phyloP scores from a whole-genome alignment of 2,888 invertebrate species.

The Aricia artaxerxes region DNA sequence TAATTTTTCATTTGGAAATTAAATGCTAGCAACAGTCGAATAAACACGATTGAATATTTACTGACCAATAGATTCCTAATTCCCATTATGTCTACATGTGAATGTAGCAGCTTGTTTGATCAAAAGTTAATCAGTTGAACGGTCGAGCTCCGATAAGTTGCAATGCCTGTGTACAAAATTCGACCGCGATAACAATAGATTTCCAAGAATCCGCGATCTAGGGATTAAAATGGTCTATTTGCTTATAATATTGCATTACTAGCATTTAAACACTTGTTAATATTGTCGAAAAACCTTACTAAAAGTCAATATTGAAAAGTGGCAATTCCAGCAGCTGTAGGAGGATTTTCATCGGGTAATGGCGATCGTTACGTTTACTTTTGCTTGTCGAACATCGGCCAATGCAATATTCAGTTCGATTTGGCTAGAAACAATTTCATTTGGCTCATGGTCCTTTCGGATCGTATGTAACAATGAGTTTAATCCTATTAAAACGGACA shows the following conservation, averaged over 20 bases:
- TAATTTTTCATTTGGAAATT: constrained; percentile 1
- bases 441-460: constrained; percentile 66
- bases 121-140: constrained; percentile 16
- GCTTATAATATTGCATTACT: background rate
- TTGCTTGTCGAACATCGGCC: constrained; percentile 41
- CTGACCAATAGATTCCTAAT: constrained; percentile 4
- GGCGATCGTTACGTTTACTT: constrained; percentile 36
- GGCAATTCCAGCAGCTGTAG: constrained; percentile 19
- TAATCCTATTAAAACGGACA: constrained; percentile 78
- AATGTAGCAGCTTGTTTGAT: constrained; percentile 8
- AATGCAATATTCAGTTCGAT: constrained; percentile 52
- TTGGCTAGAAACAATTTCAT: constrained; percentile 67
- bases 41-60: constrained; percentile 21
- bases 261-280: background rate
- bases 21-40: background rate
- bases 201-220: too few species aligned
- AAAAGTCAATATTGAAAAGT: constrained; percentile 26
- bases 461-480: constrained; percentile 75
- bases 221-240: too few species aligned
- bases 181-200: too few species aligned
- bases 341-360: constrained; percentile 31
- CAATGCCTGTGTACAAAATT: background rate
- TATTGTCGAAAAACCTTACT: constrained; percentile 2
- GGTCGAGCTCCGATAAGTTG: background rate
- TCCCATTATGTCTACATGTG: constrained; percentile 6